phyloP scores from a whole-genome alignment of 2,888 invertebrate genomes.

The Alloscopus bannaensis region DNA sequence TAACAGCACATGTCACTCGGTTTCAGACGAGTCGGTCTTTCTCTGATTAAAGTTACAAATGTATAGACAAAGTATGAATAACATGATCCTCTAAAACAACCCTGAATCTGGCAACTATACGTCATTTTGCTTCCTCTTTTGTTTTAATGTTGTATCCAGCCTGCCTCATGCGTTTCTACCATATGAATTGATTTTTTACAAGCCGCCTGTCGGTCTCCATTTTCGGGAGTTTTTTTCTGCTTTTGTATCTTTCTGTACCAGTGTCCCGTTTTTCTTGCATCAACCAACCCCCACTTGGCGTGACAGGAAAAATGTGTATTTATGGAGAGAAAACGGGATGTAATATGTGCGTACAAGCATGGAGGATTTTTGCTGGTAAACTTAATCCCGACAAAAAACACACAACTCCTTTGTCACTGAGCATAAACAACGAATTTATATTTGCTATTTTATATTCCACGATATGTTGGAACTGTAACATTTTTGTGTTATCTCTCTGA shows the following conservation, averaged over 20 bases:
- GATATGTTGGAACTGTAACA: too few species aligned
- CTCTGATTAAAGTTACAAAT: background rate
- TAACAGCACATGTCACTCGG: too few species aligned
- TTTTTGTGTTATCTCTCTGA: background rate
- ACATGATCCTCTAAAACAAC: background rate
- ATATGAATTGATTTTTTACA: slow-evolving; percentile 16
- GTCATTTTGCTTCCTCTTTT: background rate
- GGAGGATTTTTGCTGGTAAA: background rate
- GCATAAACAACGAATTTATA: background rate
- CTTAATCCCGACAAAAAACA: background rate
- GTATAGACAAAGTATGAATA: background rate
- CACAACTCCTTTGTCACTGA: background rate
- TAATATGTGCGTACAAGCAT: slow-evolving; percentile 7
- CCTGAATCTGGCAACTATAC: background rate
- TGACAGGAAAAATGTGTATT: slow-evolving; percentile 12
- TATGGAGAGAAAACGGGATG: background rate
- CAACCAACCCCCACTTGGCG: slow-evolving; percentile 26
- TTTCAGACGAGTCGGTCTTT: too few species aligned
- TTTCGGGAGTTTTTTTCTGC: slow-evolving; percentile 11
- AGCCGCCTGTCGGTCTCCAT: slow-evolving; percentile 5
- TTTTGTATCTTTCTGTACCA: background rate
- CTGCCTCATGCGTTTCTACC: background rate
- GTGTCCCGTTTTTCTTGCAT: too few species aligned
- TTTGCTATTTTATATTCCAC: background rate
- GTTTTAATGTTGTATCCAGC: background rate